Base-by-base conservation (phyloP, 2,888 invertebrate species). In the Dasypogon diadema region DNA sequence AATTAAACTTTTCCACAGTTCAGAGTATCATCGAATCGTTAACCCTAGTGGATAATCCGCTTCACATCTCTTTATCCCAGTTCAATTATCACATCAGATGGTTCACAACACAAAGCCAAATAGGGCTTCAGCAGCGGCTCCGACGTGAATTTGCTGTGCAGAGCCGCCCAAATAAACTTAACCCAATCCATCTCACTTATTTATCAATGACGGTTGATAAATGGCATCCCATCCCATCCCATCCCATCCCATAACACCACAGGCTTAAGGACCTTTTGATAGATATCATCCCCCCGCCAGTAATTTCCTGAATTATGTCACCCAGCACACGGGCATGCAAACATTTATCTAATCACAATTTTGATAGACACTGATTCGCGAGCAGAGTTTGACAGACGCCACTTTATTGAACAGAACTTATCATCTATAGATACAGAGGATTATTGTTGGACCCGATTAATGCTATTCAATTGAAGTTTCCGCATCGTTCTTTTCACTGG, bases 181-280 rank as follows among this genome's bases (percentile, higher is more conserved):
- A n/a, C 24, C 74, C 76, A 70, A 75, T 74, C 74, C 63, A 76
- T 70, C 73, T 73, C 74, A 70, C 74, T 68, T 74, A 75, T 70
- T 68, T 74, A 76, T 76, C 77, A 76, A 68, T 76, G 75, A 73
- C 70, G 65, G 21, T 63, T 77, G 77, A 77, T 77, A 77, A 77
- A 77, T 77, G 77, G 73, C 75, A 68, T 55, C 60, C 74, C 76
- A 74, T 70, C 54, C 58, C 26, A 30, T 16, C 6, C 48, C 21
- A 26, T 5, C 2, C n/a, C 18, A n/a, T n/a, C n/a, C n/a, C n/a
- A n/a, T n/a, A n/a, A n/a, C n/a, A n/a, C n/a, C n/a, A 34, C 10
- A 34, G 24, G 56, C 34, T 46, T 60, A 54, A 65, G 63, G 75
- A 65, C 65, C 63, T 65, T 65, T 30, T 65, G 75, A 65, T 63